Base-by-base conservation (phyloP, 2,797 vertebrate genomes). In the Sciurus vulgaris region DNA sequence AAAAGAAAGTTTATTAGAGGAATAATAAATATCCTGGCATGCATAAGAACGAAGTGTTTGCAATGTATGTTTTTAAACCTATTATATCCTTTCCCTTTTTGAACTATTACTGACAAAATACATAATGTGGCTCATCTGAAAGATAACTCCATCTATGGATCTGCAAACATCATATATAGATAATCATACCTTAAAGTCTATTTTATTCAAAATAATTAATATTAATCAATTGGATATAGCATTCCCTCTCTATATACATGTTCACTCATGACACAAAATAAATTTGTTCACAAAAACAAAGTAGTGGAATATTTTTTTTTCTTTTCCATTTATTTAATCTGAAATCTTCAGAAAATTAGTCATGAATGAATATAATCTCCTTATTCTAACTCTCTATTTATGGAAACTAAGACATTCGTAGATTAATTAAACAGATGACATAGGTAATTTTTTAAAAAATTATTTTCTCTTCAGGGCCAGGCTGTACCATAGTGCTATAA, bases 341-440 rank as follows among this genome's bases (percentile, higher is more conserved):
- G 15, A 73, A 81, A 65, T 86, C 12, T 78, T 72, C 12, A 90
- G 59, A 67, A 93, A 86, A 91, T 28, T 84, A 74, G 8, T 28
- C 35, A 89, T 69, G 41, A 86, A 85, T 89, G 33, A 96, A 49
- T 38, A 49, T 51, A 72, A 41, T 87, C 38, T 72, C 49, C n/a
- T 89, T 47, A 85, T 86, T 84, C 67, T 63, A 70, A 85, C 83
- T 84, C 67, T 63, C 65, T 35, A 81, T 10, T 93, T 82, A 74
- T n/a, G 35, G 17, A 94, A 96, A 93, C 67, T 26, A 28, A 97
- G 74, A 95, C 33, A 67, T 70, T 92, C 78, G 76, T 89, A 28
- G 72, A 79, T 93, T 88, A 95, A 93, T 81, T 90, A 86, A 93
- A 86, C 30, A 86, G 26, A 91, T 47, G 41, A 73, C 33, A 79